phyloP scores from a whole-genome alignment of 1,140 invertebrate species.

The Drosophila albomicans region DNA sequence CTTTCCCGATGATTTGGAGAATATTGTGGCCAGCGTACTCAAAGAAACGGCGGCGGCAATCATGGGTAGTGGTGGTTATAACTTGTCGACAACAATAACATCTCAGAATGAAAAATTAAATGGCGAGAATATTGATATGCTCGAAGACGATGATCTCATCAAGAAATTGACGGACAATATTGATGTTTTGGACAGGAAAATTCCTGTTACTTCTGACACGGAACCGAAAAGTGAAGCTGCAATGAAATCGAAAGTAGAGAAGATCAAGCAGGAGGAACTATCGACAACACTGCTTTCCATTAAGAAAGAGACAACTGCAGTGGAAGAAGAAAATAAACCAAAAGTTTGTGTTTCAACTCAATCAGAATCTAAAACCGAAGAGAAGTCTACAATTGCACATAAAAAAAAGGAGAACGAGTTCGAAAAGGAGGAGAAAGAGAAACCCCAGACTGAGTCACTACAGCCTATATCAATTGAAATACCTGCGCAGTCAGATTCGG shows the following conservation, averaged over 20 bases:
- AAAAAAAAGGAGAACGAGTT: conserved; percentile 23
- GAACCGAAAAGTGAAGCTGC: conserved; percentile 47
- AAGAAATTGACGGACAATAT: conserved; percentile 74
- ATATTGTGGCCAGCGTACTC: conserved; percentile 55
- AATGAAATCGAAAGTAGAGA: conserved; percentile 63
- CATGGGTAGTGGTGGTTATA: conserved; percentile 16
- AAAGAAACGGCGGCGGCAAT: conserved; percentile 51
- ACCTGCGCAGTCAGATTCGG: conserved; percentile 65
- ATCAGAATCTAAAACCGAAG: conserved; percentile 8
- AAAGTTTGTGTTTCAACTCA: conserved; percentile 3
- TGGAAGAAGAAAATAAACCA: conserved; percentile 1
- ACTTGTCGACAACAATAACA: conserved; percentile 28
- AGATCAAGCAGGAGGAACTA: conserved; percentile 48
- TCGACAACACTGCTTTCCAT: conserved; percentile 33
- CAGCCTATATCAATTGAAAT: conserved; percentile 83
- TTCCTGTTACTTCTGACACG: not conserved
- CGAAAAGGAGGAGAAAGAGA: conserved; percentile 51
- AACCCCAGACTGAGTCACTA: conserved; percentile 44
- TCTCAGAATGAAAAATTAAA: conserved; percentile 60
- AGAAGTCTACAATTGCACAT: not conserved
- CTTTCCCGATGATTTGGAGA: conserved; percentile 75
- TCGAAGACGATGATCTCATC: conserved; percentile 81
- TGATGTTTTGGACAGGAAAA: conserved; percentile 37
- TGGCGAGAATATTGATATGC: conserved; percentile 68
- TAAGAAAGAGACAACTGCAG: conserved; percentile 43